Conservation (phyloP, 2,113 vertebrate species). For the Dipodomys ordii region DNA sequence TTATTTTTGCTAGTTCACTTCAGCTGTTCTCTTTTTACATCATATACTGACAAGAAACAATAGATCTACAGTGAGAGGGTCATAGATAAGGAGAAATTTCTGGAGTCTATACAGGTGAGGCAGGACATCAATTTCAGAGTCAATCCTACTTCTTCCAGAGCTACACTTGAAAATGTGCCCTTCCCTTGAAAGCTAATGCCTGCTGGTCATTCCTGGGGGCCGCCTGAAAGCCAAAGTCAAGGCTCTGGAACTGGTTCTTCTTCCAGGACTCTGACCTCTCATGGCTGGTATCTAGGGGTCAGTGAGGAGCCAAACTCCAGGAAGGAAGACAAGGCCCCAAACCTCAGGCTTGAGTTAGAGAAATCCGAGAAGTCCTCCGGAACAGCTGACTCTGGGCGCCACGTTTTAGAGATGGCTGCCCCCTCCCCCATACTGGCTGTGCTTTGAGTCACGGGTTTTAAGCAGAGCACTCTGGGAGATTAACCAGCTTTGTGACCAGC, state of each 20-base stretch:
- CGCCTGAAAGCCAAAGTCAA: conserved; percentile 43
- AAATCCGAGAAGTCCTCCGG: conserved; percentile 69
- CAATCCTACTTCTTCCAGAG: neutral
- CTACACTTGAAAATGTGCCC: conserved; percentile 17
- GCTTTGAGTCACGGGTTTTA: conserved; percentile 85
- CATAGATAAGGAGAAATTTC: neutral
- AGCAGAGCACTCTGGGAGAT: conserved; percentile 86
- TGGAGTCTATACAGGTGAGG: neutral
- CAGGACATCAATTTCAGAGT: neutral
- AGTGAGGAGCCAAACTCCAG: conserved; percentile 37
- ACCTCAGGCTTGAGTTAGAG: conserved; percentile 46
- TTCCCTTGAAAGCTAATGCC: conserved; percentile 3
- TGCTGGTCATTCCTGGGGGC: conserved; percentile 53
- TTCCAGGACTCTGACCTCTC: conserved; percentile 10
- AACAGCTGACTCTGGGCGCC: conserved; percentile 80
- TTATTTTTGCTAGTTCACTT: neutral
- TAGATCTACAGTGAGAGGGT: neutral
- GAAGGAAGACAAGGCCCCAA: conserved; percentile 69
- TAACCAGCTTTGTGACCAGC: conserved; percentile 87
- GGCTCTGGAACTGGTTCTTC: conserved; percentile 30
- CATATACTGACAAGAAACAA: neutral
- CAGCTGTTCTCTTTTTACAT: neutral
- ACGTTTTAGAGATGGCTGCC: conserved; percentile 76
- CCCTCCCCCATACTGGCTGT: conserved; percentile 78
- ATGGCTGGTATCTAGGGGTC: neutral